Evolutionary conservation across 2,113 vertebrate genomes (phyloP).

Genomic region (Neofelis nebulosa): DNA sequence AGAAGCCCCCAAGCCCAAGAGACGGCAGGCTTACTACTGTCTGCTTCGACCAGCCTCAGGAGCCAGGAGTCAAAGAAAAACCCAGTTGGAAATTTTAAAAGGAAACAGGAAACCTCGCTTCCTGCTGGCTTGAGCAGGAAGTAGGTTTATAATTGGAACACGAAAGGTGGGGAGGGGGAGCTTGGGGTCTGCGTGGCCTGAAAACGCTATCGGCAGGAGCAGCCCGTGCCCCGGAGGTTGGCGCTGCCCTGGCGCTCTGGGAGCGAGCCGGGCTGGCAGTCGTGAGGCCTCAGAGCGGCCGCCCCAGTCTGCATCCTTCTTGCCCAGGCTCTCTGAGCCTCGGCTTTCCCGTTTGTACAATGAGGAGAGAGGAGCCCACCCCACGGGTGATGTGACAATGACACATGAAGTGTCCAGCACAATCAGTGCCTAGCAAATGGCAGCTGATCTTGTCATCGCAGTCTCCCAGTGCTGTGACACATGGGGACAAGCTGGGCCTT

Average conservation of each 20-base stretch:
- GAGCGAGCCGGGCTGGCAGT: fast-evolving
- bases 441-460: fast-evolving
- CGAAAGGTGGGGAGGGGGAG: background rate
- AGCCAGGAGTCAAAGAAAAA: background rate
- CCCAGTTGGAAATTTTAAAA: background rate
- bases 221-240: fast-evolving
- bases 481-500: background rate
- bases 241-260: fast-evolving
- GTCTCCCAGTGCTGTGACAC: background rate
- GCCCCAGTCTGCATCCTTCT: fast-evolving
- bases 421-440: background rate
- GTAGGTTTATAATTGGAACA: background rate
- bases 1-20: background rate
- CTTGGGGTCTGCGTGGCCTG: background rate
- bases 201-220: fast-evolving
- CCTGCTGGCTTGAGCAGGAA: background rate
- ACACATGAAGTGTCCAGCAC: fast-evolving
- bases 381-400: background rate
- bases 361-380: background rate
- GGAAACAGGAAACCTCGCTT: background rate
- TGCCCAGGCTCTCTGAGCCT: background rate
- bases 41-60: background rate
- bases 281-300: fast-evolving
- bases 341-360: too few relatives aligned
- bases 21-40: fast-evolving